Evolutionary conservation across 2,888 invertebrate genomes (phyloP), one percentile per base, ranked within the genome.

Genomic region (Epinotia nisella): DNA sequence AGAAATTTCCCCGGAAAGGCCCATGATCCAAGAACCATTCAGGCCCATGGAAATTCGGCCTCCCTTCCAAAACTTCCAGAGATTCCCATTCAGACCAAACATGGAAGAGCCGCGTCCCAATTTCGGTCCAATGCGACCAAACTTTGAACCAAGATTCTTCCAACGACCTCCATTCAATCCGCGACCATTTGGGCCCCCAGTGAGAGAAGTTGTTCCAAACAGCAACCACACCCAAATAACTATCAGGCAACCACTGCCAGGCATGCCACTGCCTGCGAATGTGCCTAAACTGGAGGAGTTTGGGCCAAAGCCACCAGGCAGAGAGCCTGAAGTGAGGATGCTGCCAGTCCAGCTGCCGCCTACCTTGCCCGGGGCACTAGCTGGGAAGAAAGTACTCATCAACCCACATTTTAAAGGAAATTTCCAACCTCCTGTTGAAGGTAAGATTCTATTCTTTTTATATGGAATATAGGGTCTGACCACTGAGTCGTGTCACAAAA

Each of bases 351-450:
- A 88, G 15, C 69, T 90, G 4, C 90, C 92, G 0, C 83, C 87
- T 0, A 83, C 83, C 45, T 75, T 87, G 59, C 88, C 90, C 0
- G 87, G 86, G 0, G 94, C 94, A 0, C 62, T 92, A 39, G 84
- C 89, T 0, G 93, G 92, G n/a, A 95, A 94, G 88, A 96, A 95
- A 84, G 96, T 94, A 84, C 93, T 94, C 80, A 96, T 95, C 82
- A 96, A 95, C 90, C 97, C 95, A 9, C 95, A 95, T 82, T 96
- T 95, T 80, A 94, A 95, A 85, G 96, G 95, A 17, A 94, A 90
- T 64, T 94, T 95, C 75, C 95, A 94, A 76, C 91, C 94, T 0
- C 93, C 92, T 0, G 87, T 88, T 76, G 95, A 95, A 80, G 94
- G 94, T 95, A 85, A 88, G 83, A 13, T 1, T 10, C 80, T 68